Conservation (phyloP, 1,140 invertebrate species). For the Sarcophaga bullata region DNA sequence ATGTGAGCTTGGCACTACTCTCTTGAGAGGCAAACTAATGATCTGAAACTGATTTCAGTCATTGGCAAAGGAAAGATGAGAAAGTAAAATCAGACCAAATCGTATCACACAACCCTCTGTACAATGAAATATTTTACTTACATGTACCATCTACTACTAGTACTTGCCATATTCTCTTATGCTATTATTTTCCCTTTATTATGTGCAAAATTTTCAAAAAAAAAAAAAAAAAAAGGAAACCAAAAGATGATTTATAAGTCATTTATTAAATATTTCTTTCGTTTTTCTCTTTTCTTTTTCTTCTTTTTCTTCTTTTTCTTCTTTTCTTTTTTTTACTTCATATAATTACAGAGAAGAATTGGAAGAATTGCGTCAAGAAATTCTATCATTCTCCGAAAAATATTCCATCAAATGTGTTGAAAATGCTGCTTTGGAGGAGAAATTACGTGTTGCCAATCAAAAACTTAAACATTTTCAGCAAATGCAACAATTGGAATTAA, state of each 20-base stretch:
- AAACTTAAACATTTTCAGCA: conserved; percentile 83
- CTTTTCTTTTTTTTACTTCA: conserved; percentile 16
- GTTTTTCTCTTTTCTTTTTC: not conserved
- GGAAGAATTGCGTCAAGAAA: conserved; percentile 85
- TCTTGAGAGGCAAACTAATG: no score
- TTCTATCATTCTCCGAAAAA: conserved; percentile 87
- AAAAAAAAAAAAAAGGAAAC: not conserved
- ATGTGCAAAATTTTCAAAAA: conserved; percentile 35
- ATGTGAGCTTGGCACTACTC: no score
- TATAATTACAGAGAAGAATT: conserved; percentile 76
- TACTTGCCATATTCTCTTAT: not conserved
- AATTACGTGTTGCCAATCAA: conserved; percentile 78
- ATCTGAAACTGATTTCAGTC: no score
- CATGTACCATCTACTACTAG: not conserved
- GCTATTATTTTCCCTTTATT: conserved; percentile 27
- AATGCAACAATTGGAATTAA: conserved; percentile 75
- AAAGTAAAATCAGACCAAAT: not conserved
- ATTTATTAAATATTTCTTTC: conserved; percentile 33
- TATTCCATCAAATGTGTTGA: conserved; percentile 93
- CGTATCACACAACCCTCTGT: not conserved
- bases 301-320: conserved; percentile 16
- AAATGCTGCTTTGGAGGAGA: conserved; percentile 85
- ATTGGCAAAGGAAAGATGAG: no score
- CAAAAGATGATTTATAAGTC: conserved; percentile 36
- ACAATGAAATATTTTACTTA: not conserved